Base-by-base conservation (phyloP, 2,113 vertebrate genomes). In the Nanorana parkeri region DNA sequence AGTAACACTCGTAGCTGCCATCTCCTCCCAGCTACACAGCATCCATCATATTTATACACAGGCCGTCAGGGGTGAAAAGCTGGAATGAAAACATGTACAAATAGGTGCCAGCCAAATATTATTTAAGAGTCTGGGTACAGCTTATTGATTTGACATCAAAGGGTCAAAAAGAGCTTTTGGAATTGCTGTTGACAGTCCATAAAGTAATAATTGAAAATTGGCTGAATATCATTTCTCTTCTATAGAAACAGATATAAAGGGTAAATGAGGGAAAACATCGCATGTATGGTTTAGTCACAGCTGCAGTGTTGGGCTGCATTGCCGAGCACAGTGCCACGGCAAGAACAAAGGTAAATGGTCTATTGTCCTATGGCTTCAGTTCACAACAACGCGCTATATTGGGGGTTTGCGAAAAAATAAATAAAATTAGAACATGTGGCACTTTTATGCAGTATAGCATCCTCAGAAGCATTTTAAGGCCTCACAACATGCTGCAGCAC, bases 1-100 rank as follows among this genome's bases (percentile, higher is more conserved):
- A 63, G 29, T 21, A 61, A 61, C 28, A 41, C 55, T 41, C 19
- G 52, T 17, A 2, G 54, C 64, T 80, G 65, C 77, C 77, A 58
- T 36, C 77, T 68, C 77, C 24, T 41, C 54, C 63, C 65, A 32
- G 77, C 65, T 68, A 68, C 54, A 51, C 32, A 20, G 54, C 77
- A 80, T 80, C 66, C 77, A 80, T 80, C 77, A 80, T 69, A 80
- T 69, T 80, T 69, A 69, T 80, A 80, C 47, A 69, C 77, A 79
- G 77, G 65, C 77, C 58, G 77, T 79, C 77, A 79, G 32, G 64
- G 54, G 77, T 17, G 55, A 60, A 15, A 20, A 26, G 77, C 66
- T 17, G 29, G 24, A 69, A 80, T 69, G 77, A 69, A 69, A 80
- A 80, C 66, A 60, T 61, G 66, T 69, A 69, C 77, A 47, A 80